Base-by-base conservation (phyloP, 1,140 invertebrate genomes). In the Thaumetopoea pityocampa region DNA sequence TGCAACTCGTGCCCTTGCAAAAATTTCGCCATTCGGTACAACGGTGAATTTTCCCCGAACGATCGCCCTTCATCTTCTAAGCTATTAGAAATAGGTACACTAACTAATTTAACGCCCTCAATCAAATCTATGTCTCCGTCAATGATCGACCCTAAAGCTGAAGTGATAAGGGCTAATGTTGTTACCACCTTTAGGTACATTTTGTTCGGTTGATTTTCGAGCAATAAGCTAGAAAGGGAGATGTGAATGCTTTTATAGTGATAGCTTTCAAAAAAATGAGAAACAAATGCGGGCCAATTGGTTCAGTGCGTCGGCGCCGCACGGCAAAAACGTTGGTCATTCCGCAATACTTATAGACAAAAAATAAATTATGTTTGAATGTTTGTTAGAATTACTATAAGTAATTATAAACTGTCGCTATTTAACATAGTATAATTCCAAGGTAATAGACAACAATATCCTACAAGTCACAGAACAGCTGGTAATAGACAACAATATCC, bases 1-100 rank as follows among this genome's bases (percentile, higher is more conserved):
- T 90, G 87, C 1, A 94, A 59, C 53, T 94, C 92, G 53, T 92
- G 89, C 4, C 83, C 89, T 45, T 90, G 86, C 1, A 93, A 59
- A 52, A 93, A 93, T 35, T 88, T 87, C 8, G 91, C 80, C 22
- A 93, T 63, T 1, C 87, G 82, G 1, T 84, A 88, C 14, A 91
- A 46, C 0, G 86, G 53, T 1, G 85, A 86, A 10, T 81, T 76
- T 38, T 87, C 87, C 7, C 88, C 87, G 3, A 86, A 60, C 4
- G 78, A 74, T 12, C 87, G 74, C 0, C 81, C 81, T 17, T 86
- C 85, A 27, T 79, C 69, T 37, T 86, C 84, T 3, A 85, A 38
- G 45, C 59, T 73, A 61, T 85, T 78, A 0, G 76, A 71, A 42
- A 67, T 58, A n/a, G 57, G 78, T 55, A 78, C 51, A 40, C 72